Base-by-base conservation (phyloP, 1,140 invertebrate genomes). In the Drosophila gunungcola region DNA sequence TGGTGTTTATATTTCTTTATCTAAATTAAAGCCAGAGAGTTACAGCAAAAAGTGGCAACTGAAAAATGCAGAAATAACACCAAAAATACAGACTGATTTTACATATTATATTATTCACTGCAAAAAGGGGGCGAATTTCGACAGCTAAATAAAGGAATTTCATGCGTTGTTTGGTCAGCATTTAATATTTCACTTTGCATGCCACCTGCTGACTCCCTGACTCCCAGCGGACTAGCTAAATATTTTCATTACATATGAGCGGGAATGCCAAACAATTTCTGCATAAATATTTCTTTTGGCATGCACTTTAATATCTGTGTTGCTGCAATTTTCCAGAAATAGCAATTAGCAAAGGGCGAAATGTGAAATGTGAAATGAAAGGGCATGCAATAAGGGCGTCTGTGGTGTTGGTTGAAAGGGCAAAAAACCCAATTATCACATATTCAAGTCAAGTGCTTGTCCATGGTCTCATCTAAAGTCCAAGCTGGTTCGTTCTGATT, bases 341-440 rank as follows among this genome's bases (percentile, higher is more conserved):
- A 45, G 67, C 80, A 79, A 84, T 83, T 84, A 80, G 46, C n/a
- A 55, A 73, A 51, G 12, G 16, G 39, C 48, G 55, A 53, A 21
- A 21, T 21, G 0, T 21, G 16, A 21, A 74, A 39, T 41, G 43
- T 32, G 41, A 73, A 53, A 52, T 34, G 45, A 27, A 68, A 53
- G 45, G 6, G 12, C 48, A 36, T 6, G 49, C 25, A 27, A 13
- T 51, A 53, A 52, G 73, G 67, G 29, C 67, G 10, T 48, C 53
- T 55, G 45, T 55, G 36, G 34, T 46, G 62, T 73, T 42, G 68
- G 82, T 75, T 73, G 79, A 61, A 68, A 70, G 60, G 55, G 42
- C 75, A 61, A 65, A 76, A 75, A 88, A 75, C 82, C 69, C 83
- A 86, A 88, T 88, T 86, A 88, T 86, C 82, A 82, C 83, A 78